Conservation (phyloP, 2,113 vertebrate genomes). For the Lepisosteus osseus region DNA sequence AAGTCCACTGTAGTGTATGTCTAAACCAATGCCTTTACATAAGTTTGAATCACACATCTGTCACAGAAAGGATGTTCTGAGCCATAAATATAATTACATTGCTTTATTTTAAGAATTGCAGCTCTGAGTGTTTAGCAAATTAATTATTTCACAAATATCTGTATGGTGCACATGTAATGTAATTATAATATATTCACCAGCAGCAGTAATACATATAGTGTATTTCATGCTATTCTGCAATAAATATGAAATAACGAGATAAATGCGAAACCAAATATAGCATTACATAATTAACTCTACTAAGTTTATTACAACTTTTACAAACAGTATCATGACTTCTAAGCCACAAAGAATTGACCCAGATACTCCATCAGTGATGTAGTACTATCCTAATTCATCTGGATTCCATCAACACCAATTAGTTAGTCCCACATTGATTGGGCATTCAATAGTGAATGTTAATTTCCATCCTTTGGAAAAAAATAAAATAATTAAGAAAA, state of each 20-base stretch:
- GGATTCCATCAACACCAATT: slow-evolving; percentile 59
- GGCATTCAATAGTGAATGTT: slow-evolving; percentile 50
- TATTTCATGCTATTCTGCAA: neutral
- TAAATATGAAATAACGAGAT: neutral
- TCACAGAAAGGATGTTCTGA: too few relatives aligned
- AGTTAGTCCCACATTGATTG: slow-evolving; percentile 36
- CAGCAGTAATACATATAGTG: too few relatives aligned
- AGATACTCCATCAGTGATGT: slow-evolving; percentile 44
- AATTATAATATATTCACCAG: too few relatives aligned
- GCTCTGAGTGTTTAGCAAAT: slow-evolving; percentile 3
- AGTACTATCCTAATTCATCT: slow-evolving; percentile 51
- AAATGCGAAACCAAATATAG: neutral
- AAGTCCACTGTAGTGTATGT: too few relatives aligned
- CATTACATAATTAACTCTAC: slow-evolving; percentile 8
- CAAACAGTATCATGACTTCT: slow-evolving; percentile 26
- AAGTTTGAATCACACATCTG: too few relatives aligned
- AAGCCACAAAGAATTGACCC: slow-evolving; percentile 28
- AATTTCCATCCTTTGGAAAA: slow-evolving; percentile 45
- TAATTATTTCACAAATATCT: neutral
- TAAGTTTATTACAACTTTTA: slow-evolving; percentile 14
- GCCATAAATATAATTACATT: too few relatives aligned
- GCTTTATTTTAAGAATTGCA: too few relatives aligned
- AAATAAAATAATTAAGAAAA: slow-evolving; percentile 54
- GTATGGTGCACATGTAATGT: neutral
- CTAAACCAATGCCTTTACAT: too few relatives aligned